Percentiles rank a stretch among this genome's conserved stretches.
Conservation (phyloP, 2,888 invertebrate species). For the Petrophora chlorosata region DNA sequence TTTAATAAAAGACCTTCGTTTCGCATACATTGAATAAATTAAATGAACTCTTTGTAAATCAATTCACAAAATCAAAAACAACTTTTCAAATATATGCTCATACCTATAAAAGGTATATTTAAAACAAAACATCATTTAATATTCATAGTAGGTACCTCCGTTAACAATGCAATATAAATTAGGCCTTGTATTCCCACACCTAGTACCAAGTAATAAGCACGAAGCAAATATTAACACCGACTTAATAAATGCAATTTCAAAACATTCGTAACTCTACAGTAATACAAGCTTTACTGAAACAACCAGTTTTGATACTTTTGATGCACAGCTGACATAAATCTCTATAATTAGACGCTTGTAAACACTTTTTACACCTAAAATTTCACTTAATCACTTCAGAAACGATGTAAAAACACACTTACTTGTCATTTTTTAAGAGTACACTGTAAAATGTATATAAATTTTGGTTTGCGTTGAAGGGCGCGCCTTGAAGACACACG, state of each 20-base stretch:
- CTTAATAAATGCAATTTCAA: not conserved
- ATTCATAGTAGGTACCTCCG: no score
- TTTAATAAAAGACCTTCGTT: no score
- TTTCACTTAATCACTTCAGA: not conserved
- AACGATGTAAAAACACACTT: constrained; percentile 2
- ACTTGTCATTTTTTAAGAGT: constrained; percentile 14
- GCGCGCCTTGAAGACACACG: not conserved
- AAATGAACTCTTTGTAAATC: no score
- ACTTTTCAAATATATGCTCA: not conserved
- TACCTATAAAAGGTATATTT: not conserved
- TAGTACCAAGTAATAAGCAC: not conserved
- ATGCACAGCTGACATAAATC: constrained; percentile 19
- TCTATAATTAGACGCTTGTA: constrained; percentile 18
- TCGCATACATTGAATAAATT: no score
- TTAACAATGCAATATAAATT: no score
- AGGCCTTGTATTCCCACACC: no score
- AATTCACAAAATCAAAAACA: not conserved
- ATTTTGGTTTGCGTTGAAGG: not conserved
- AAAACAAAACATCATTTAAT: not conserved
- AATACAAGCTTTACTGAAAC: constrained; percentile 4
- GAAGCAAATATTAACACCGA: not conserved
- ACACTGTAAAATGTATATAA: not conserved
- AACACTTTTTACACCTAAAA: constrained; percentile 11
- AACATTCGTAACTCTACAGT: no score
- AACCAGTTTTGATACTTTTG: constrained; percentile 8